Evolutionary conservation across 2,888 invertebrate genomes (phyloP).

Genomic region (Xanthia icteritia): DNA sequence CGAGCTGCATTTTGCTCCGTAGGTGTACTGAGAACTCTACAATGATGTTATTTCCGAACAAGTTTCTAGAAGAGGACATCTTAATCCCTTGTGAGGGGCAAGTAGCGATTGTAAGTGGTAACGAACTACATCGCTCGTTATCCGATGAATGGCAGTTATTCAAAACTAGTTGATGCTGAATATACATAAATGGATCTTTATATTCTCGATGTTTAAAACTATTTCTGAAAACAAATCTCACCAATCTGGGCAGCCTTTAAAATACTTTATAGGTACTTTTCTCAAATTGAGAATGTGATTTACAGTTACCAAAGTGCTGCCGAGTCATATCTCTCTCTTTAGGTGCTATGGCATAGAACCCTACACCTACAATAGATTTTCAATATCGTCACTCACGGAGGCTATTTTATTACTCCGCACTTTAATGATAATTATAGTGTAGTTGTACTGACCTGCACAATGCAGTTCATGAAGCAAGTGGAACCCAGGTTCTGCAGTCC

Average conservation of each 20-base stretch:
- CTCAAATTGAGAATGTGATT: not conserved
- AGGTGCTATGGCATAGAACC: not conserved
- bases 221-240: not conserved
- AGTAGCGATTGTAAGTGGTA: slow-evolving; percentile 8
- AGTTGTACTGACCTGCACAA: slow-evolving; percentile 92
- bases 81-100: slow-evolving; percentile 1
- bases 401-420: not conserved
- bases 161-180: not conserved
- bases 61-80: slow-evolving; percentile 18
- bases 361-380: too few relatives aligned
- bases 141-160: not conserved
- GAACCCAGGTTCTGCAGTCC: slow-evolving; percentile 98
- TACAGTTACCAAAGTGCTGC: not conserved
- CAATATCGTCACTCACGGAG: not conserved
- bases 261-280: not conserved
- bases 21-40: slow-evolving; percentile 5
- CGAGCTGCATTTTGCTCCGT: not conserved
- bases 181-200: not conserved
- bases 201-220: not conserved
- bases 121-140: not conserved
- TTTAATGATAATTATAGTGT: not conserved
- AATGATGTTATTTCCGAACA: slow-evolving; percentile 18
- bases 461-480: slow-evolving; percentile 99
- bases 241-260: not conserved
- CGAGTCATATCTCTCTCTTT: not conserved